Base-by-base conservation (phyloP, 2,113 vertebrate species). In the Takifugu flavidus region DNA sequence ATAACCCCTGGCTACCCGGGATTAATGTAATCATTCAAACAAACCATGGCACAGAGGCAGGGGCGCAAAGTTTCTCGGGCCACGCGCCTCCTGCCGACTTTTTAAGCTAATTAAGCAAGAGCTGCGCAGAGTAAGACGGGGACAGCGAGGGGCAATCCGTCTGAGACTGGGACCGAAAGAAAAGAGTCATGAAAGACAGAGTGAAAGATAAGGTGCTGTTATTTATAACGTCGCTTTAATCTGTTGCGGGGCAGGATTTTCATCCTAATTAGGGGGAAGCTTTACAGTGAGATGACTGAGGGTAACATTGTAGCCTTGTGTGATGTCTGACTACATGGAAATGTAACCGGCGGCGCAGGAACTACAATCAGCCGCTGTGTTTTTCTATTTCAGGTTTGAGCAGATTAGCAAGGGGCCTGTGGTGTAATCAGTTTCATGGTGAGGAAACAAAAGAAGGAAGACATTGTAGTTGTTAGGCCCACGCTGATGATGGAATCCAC, bases 61-160 rank as follows among this genome's bases (percentile, higher is more conserved):
- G 29, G 31, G 43, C 20, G 59, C 50, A 42, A 50, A 43, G 67
- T 74, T 71, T 70, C 62, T 74, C 28, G 44, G 68, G 70, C 58
- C 52, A 28, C 34, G 31, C 3, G 10, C 51, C 47, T 59, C 72
- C 70, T 2, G 25, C 62, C 49, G 59, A 65, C 58, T 78, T 78
- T 80, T 80, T 62, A 63, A 62, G 68, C 68, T 82, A 82, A 84
- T 80, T 79, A 80, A 73, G 75, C 73, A 68, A 66, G 75, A 60
- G 62, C 62, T 31, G 46, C 34, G 65, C 63, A 39, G 6, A 73
- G 68, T 67, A 51, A 72, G 60, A 79, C 70, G 66, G 51, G 64
- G 44, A 59, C 34, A 51, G 73, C 31, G 27, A 61, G 25, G 34
- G 26, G 52, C 50, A 28, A 49, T 53, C 64, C 49, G 58, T 59